phyloP scores from a whole-genome alignment of 2,888 invertebrate species.

The Orthosia gothica region DNA sequence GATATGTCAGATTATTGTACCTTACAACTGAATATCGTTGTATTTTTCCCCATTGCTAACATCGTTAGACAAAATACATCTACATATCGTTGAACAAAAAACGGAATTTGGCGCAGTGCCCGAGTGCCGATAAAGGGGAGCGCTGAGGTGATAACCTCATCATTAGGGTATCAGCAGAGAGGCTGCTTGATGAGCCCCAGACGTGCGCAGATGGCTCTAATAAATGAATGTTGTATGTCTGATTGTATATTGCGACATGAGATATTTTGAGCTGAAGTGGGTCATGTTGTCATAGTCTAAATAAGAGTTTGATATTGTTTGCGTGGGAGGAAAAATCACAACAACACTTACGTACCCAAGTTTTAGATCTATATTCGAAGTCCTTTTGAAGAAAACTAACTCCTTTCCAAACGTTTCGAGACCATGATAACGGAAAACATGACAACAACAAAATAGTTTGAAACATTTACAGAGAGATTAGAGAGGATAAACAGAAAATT shows the following conservation, averaged over 20 bases:
- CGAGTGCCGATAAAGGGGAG: constrained; percentile 51
- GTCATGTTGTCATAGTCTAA: constrained; percentile 1
- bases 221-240: constrained; percentile 17
- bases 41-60: neutral
- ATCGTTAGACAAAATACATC: neutral
- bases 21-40: too few relatives aligned
- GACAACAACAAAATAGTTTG: too few relatives aligned
- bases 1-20: too few relatives aligned
- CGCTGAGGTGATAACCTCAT: constrained; percentile 56
- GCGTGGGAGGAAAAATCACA: neutral
- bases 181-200: constrained; percentile 58
- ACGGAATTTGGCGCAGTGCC: constrained; percentile 60
- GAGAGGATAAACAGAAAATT: too few relatives aligned
- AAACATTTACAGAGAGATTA: too few relatives aligned
- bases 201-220: constrained; percentile 44
- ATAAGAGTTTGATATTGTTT: neutral
- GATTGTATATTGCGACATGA: constrained; percentile 3
- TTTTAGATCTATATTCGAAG: too few relatives aligned
- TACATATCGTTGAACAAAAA: constrained; percentile 40
- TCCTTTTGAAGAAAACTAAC: too few relatives aligned
- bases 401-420: too few relatives aligned
- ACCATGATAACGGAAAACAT: too few relatives aligned
- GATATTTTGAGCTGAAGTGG: neutral
- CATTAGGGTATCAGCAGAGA: constrained; percentile 62
- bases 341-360: neutral